Base-by-base conservation (phyloP, 2,797 vertebrate genomes). In the Acanthis flammea region DNA sequence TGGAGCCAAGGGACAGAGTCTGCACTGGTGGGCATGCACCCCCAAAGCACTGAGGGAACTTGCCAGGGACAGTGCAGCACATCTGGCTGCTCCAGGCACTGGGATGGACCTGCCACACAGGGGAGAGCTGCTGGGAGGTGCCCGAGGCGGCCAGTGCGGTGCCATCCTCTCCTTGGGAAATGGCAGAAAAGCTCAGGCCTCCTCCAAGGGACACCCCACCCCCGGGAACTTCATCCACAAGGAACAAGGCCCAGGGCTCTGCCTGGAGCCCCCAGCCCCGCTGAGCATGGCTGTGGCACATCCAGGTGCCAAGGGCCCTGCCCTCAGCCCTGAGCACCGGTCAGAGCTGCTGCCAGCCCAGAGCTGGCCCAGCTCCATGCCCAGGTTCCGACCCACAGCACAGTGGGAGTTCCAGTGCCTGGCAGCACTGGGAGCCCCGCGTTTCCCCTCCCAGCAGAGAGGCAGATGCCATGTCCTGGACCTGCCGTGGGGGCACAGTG, bases 11-110 rank as follows among this genome's bases (percentile, higher is more conserved):
- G 24, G 44, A 19, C 71, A 80, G 82, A 77, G 44, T 19, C 47
- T 28, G 88, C 0, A 1, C 47, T 25, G 54, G 51, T 1, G 7
- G 47, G 47, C 3, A 2, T 1, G 1, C 0, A 0, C 6, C 10
- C 54, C 8, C 5, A 1, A 10, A 19, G 22, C 7, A 1, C 23
- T 0, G 2, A 14, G 28, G 58, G 48, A 53, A 22, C 21, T 7
- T 2, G 2, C 17, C 4, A 4, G n/a, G 51, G n/a, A 21, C 23
- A 30, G 55, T 0, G 0, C 14, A 15, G 44, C 65, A 23, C 63
- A 30, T 11, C 37, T n/a, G 50, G 57, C 28, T 33, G 75, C 30
- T 50, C n/a, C 35, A 28, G 60, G 16, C 30, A 27, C 23, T 0
- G 2, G 68, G 27, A 6, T 1, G 24, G 7, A 14, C 15, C 2